Conservation (phyloP, 2,797 vertebrate genomes). For the Threskiornis aethiopicus region DNA sequence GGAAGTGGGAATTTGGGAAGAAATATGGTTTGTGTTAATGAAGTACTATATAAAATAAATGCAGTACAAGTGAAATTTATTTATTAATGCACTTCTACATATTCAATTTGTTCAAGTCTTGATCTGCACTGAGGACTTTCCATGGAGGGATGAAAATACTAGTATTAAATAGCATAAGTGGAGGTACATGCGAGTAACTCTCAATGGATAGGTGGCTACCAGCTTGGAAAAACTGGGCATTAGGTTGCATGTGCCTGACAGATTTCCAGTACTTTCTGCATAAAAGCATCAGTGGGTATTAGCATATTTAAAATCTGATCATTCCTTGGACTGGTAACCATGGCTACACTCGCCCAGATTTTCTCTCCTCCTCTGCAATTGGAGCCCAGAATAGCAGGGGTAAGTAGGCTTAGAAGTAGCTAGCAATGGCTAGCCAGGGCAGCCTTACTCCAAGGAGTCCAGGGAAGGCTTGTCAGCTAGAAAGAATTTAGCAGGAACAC, state of each 20-base stretch:
- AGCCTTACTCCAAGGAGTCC: background rate
- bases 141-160: background rate
- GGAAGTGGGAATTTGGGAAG: background rate
- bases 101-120: background rate
- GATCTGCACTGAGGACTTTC: background rate
- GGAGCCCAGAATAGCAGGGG: background rate
- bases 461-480: background rate
- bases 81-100: conserved; percentile 8
- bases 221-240: background rate
- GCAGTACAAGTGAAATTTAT: background rate
- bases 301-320: conserved; percentile 9
- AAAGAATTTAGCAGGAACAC: background rate
- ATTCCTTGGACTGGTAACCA: conserved; percentile 9
- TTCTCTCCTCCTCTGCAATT: background rate
- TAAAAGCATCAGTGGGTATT: background rate
- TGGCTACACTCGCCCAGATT: conserved; percentile 10
- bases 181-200: background rate
- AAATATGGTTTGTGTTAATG: background rate
- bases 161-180: background rate
- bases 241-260: background rate
- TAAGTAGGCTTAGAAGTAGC: background rate
- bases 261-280: background rate
- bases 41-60: conserved; percentile 19
- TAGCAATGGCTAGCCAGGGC: background rate
- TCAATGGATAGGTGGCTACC: background rate